Conservation (phyloP, 1,140 invertebrate genomes). For the Drosophila trapezifrons region DNA sequence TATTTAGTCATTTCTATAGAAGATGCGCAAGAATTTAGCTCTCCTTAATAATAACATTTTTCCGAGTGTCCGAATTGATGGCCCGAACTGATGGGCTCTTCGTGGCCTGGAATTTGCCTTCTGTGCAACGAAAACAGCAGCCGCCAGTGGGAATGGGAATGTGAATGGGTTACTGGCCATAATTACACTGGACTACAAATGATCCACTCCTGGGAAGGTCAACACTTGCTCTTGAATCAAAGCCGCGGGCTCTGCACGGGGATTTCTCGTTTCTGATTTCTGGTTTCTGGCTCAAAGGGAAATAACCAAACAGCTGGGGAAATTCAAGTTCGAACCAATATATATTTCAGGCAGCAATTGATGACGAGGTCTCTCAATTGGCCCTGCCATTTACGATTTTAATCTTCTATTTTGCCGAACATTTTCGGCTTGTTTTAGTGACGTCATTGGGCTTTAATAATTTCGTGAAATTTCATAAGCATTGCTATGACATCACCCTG, state of each 20-base stretch:
- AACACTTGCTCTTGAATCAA: slow-evolving; percentile 21
- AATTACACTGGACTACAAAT: slow-evolving; percentile 45
- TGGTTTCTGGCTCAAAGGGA: slow-evolving; percentile 12
- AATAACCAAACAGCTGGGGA: neutral
- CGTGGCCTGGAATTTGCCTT: slow-evolving; percentile 47
- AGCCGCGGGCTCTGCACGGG: neutral
- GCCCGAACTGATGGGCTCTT: slow-evolving; percentile 27
- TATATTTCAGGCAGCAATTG: neutral
- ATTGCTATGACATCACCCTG: slow-evolving; percentile 30
- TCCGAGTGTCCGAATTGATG: slow-evolving; percentile 4
- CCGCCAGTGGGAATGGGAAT: slow-evolving; percentile 40
- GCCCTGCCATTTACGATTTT: slow-evolving; percentile 17
- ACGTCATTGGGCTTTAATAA: slow-evolving; percentile 20
- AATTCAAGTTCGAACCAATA: neutral
- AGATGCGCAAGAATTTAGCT: neutral
- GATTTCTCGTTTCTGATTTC: neutral
- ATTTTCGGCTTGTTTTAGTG: slow-evolving; percentile 6
- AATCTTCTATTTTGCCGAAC: slow-evolving; percentile 13
- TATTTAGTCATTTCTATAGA: neutral
- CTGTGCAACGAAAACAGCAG: slow-evolving; percentile 35
- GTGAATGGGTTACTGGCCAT: slow-evolving; percentile 32
- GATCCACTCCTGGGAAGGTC: slow-evolving; percentile 28
- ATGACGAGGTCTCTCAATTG: slow-evolving; percentile 22
- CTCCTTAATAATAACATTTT: neutral
- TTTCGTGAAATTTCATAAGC: slow-evolving; percentile 13